Evolutionary conservation across 2,888 invertebrate species (phyloP), one percentile per base, ranked within the genome.

Genomic region (Amiota minor): DNA sequence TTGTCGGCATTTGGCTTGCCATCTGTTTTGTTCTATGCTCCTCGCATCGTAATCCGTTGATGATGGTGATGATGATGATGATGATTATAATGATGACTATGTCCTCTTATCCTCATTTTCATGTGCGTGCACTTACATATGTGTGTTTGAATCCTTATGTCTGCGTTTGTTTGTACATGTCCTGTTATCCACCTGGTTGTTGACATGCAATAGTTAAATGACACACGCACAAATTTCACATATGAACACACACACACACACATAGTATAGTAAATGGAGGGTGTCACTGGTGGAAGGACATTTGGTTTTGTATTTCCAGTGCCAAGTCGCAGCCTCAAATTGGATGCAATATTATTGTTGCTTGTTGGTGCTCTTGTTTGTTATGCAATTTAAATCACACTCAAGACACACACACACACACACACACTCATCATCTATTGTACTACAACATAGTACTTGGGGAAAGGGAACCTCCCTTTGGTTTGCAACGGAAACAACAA

Each of bases 321-420:
- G 35, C 59, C 71, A 73, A 62, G 65, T 61, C 59, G 35, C 35
- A 68, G 45, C 65, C 16, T 64, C 64, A 47, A 23, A 64, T 69
- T 62, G 47, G 68, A 70, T 20, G 73, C 72, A 76, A 83, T 83
- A 83, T 84, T 83, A 82, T 81, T 81, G 83, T 80, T 82, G 35
- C 35, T 35, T 35, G 35, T 35, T 35, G 35, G 2, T 35, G 35
- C 35, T 35, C 35, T 35, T 35, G 84, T 83, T 83, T 84, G 80
- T 83, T 81, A 82, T 81, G 83, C 83, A 83, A 84, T 83, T 83
- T 84, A 83, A 84, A 83, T 83, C 79, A 80, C 75, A 82, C 70
- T 80, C 50, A 50, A 53, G 3, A 62, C 62, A 62, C 62, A 35
- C 62, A 23, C 61, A 12, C 61, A 11, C 61, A 18, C 23, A 23